Evolutionary conservation across 2,797 vertebrate species (phyloP).

Genomic region (Esox lucius): DNA sequence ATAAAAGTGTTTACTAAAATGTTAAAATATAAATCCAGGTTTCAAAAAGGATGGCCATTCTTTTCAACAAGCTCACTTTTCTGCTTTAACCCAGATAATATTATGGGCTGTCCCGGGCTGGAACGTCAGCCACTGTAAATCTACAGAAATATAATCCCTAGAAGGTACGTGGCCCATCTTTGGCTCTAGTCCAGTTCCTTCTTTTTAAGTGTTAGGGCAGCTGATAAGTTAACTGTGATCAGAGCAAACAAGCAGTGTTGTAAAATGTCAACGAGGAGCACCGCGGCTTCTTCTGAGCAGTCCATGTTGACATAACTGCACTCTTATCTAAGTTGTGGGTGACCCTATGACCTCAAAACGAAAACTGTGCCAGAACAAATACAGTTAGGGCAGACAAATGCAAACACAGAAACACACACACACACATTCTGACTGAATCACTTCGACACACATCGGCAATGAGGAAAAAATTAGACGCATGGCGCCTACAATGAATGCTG

Average conservation of each 20-base stretch:
- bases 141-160: background rate
- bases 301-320: slow-evolving; percentile 75
- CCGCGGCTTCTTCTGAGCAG: slow-evolving; percentile 67
- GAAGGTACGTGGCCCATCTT: background rate
- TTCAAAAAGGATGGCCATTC: slow-evolving; percentile 31
- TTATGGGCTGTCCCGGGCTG: slow-evolving; percentile 20
- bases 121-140: slow-evolving; percentile 51
- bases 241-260: slow-evolving; percentile 69
- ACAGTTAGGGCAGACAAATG: slow-evolving; percentile 60
- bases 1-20: too few species aligned
- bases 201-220: slow-evolving; percentile 38
- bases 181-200: background rate
- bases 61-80: slow-evolving; percentile 23
- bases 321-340: slow-evolving; percentile 71
- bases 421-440: background rate
- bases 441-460: background rate
- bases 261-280: slow-evolving; percentile 69
- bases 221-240: slow-evolving; percentile 64
- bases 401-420: background rate
- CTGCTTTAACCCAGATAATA: background rate
- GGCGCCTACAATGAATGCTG: too few species aligned
- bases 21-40: slow-evolving; percentile 13
- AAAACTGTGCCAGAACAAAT: slow-evolving; percentile 70
- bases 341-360: slow-evolving; percentile 58
- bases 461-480: background rate